These are phyloP conservation scores for Triops cancriformis DNA, from an alignment of 1,140 invertebrate species.

Conservation along the genomic window DNA sequence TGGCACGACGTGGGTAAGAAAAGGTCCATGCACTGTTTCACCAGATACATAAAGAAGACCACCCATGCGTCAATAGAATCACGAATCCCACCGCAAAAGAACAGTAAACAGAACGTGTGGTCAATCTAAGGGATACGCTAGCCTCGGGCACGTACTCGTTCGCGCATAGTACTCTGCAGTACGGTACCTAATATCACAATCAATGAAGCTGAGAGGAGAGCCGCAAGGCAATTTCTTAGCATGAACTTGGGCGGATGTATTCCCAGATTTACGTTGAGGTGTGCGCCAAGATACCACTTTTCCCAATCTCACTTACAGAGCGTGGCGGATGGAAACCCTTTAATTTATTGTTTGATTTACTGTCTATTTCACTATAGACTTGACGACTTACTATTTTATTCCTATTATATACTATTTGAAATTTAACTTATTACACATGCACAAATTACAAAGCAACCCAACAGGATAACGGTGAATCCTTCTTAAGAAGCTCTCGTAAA, in stretches of 20 bases:
- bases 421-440: too few relatives aligned
- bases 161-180: background rate
- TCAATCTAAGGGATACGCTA: conserved; percentile 3
- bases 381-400: too few relatives aligned
- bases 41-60: background rate
- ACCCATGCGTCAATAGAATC: conserved; percentile 5
- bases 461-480: too few relatives aligned
- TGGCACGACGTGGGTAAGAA: background rate
- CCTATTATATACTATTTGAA: too few relatives aligned
- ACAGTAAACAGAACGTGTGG: background rate
- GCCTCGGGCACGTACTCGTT: background rate
- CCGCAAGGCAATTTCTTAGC: background rate
- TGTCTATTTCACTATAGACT: too few relatives aligned
- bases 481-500: too few relatives aligned
- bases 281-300: too few relatives aligned
- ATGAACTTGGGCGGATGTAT: background rate
- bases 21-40: background rate
- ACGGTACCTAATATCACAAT: background rate
- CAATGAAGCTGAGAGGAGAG: background rate
- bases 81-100: background rate
- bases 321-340: too few relatives aligned
- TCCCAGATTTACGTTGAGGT: background rate
- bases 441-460: too few relatives aligned
- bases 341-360: too few relatives aligned
- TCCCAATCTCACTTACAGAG: too few relatives aligned